Evolutionary conservation across 2,888 invertebrate species (phyloP), one percentile per base, ranked within the genome.

Genomic region (Exephanes ischioxanthus): DNA sequence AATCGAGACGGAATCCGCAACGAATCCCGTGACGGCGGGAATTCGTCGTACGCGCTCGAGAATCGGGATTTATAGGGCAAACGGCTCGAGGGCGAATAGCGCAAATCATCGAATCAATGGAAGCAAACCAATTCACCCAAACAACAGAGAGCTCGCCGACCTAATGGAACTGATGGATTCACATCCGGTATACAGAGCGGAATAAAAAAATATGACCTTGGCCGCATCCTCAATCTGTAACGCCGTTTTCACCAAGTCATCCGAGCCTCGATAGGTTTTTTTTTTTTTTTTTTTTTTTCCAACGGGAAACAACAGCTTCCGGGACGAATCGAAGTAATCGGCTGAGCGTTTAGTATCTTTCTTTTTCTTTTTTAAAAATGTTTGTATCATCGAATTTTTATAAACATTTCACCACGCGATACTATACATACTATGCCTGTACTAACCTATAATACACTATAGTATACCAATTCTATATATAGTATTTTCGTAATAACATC

Each of bases 91-190:
- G 22, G 19, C 58, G 58, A 58, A 58, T 22, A 26, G 58, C 22
- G 58, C 58, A 26, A 58, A 58, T 58, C 58, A 58, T 14, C 61
- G 61, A 33, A 16, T 33, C 61, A 61, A 61, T 61, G 61, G 16
- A 61, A 61, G 61, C 16, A 33, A 61, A 61, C 30, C 61, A 30
- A 61, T 61, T 33, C 30, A 6, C 16, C 61, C 61, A 5, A 61
- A 61, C 30, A 61, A 61, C 30, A 30, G 61, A 61, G 61, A 55
- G 58, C 61, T 61, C 30, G 61, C 22, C 33, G 16, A 61, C 61
- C 61, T 33, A 61, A 61, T 61, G 30, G 61, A 33, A 4, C 33
- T 61, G 33, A 61, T 61, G 61, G 16, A 61, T 61, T 33, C 61
- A 61, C 61, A 33, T 61, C 61, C 61, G 61, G 61, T 11, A 16